Evolutionary conservation across 2,113 vertebrate species (phyloP), one percentile per base, ranked within the genome.

Genomic region (Lophochroa leadbeateri): DNA sequence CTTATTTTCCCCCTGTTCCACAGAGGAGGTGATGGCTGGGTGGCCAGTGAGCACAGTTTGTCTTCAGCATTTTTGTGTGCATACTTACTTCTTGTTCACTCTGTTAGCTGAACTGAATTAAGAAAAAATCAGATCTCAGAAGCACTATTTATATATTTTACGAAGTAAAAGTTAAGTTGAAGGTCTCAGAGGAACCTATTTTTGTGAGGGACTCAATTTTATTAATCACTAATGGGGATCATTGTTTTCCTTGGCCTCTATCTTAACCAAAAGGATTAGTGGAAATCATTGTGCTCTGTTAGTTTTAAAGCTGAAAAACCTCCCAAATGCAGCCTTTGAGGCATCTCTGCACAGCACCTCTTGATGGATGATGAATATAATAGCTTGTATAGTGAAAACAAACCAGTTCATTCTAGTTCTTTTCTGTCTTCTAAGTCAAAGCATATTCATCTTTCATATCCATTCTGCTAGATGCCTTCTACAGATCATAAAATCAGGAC

Each of bases 221-320:
- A 21, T 80, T 49, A 81, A 78, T 88, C 65, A 17, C 43, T 82
- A 82, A 70, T 4, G 14, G 25, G n/a, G 68, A 55, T 87, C 14
- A 11, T 89, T 92, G 79, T 79, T 97, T 85, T 18, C 75, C 76
- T 96, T 96, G 95, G 90, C 86, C 46, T 2, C 1, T 28, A 61
- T 83, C 60, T 76, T 86, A 28, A 88, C 47, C 29, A 60, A 87
- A 85, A 92, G 58, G 79, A 77, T 77, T 55, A 87, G 44, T 47
- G 35, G 71, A 91, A 88, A 78, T 71, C 10, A 17, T n/a, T 3
- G 24, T 27, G 18, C 65, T 71, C 63, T 80, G 81, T 47, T 44
- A 47, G n/a, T 57, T 61, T 86, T 75, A 74, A 86, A 87, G 58
- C 75, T 70, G 57, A 43, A 75, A 39, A 39, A 67, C 11, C n/a